Evolutionary conservation across 2,888 invertebrate species (phyloP), one percentile per base, ranked within the genome.

Genomic region (Nebria brevicollis): DNA sequence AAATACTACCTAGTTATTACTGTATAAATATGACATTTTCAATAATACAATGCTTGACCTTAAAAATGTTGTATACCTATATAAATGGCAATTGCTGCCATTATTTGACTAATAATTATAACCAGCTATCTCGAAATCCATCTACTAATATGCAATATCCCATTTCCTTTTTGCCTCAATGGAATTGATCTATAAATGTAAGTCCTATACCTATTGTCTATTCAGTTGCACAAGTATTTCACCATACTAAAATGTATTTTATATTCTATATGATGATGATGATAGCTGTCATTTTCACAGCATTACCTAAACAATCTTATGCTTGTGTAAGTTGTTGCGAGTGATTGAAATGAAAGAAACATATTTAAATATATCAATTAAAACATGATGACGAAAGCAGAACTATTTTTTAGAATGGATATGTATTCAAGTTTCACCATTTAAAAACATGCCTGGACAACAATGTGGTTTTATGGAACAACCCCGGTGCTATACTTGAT

Each of bases 31-130:
- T 78, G 72, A 65, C 66, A 79, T 79, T 74, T 74, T 54, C 43
- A 78, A 77, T 13, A 64, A 66, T 64, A 80, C 80, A 80, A 80
- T 80, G 74, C 75, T 66, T 75, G 80, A 80, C 80, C 80, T 80
- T 80, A 75, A 43, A 66, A n/a, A 20, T 20, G 20, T 20, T 70
- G 26, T 75, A 42, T n/a, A n/a, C n/a, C n/a, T n/a, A n/a, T n/a
- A n/a, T 7, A 43, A 65, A 75, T 80, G 75, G 54, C 54, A 80
- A 68, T 72, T 68, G 26, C 11, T 80, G 80, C 75, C 75, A 75
- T 80, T 68, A 68, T 72, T 80, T 75, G 72, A 75, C 75, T 75
- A 72, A 72, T 65, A 80, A 73, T 74, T 75, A 26, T 54, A 75
- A 43, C 73, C 68, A 80, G 34, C 42, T 80, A 80, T 80, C 80